These are phyloP conservation scores for Catharus minimus DNA, from an alignment of 2,113 vertebrate species.

Conservation along the genomic window DNA sequence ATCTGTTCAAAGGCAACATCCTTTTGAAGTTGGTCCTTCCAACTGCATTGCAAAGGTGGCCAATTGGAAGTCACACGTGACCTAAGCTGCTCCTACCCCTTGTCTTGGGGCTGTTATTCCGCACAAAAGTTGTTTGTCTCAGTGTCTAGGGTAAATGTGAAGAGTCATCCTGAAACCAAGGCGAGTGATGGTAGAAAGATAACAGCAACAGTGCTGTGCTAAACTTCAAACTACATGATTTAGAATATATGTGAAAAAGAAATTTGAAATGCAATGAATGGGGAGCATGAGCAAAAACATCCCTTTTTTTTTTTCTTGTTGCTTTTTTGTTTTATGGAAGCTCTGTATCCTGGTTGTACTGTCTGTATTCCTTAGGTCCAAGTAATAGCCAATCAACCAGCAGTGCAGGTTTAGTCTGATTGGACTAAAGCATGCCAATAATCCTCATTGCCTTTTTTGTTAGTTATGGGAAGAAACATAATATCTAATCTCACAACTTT, in stretches of 20 bases:
- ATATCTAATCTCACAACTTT: background rate
- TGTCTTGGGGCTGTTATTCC: background rate
- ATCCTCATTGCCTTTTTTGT: background rate
- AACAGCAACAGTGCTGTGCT: background rate
- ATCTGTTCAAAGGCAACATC: conserved; percentile 3
- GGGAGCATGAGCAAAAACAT: background rate
- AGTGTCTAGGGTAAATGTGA: background rate
- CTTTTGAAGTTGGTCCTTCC: conserved; percentile 23
- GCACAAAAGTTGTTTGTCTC: background rate
- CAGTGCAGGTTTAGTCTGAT: background rate
- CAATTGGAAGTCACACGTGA: background rate
- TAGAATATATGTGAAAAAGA: background rate
- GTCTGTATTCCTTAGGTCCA: background rate
- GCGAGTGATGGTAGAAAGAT: background rate
- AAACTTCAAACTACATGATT: background rate
- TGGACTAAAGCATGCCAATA: background rate
- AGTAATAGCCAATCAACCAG: background rate
- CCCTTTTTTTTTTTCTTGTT: background rate
- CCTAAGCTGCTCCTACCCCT: background rate
- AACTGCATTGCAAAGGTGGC: background rate
- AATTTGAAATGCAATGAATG: background rate
- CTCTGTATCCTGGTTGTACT: background rate
- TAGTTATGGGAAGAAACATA: background rate
- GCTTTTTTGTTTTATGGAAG: background rate
- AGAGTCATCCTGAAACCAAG: background rate